Evolutionary conservation across 1,140 invertebrate species (phyloP).

Genomic region (Leptinotarsa lineolata): DNA sequence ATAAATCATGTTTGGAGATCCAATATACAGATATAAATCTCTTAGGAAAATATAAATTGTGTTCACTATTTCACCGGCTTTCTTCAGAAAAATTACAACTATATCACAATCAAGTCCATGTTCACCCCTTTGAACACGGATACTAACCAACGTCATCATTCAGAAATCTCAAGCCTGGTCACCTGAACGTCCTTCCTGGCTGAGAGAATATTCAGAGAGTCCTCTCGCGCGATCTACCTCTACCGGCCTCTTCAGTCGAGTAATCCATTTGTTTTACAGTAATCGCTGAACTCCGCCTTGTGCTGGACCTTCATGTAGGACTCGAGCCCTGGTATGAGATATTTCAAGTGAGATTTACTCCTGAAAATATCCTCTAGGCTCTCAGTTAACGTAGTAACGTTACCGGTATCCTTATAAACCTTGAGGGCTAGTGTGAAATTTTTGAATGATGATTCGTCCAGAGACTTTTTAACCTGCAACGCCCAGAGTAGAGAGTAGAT

Average conservation of each 20-base stretch:
- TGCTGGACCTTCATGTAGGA: slow-evolving; percentile 63
- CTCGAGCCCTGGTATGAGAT: slow-evolving; percentile 67
- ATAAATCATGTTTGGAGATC: no score
- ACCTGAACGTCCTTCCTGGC: no score
- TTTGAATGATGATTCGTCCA: slow-evolving; percentile 60
- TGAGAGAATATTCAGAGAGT: no score
- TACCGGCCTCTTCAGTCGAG: not conserved
- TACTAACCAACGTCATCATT: no score
- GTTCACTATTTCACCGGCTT: no score
- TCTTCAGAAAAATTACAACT: no score
- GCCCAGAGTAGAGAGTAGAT: slow-evolving; percentile 56
- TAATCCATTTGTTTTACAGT: slow-evolving; percentile 53
- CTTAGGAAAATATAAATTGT: no score
- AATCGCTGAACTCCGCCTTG: slow-evolving; percentile 60
- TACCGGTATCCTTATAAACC: slow-evolving; percentile 62
- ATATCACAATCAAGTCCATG: no score
- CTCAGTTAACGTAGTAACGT: slow-evolving; percentile 60
- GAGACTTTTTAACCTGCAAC: slow-evolving; percentile 54
- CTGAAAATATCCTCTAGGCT: slow-evolving; percentile 61
- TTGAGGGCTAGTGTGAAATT: slow-evolving; percentile 64
- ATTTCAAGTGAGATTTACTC: slow-evolving; percentile 57
- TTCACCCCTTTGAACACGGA: no score
- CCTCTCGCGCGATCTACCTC: no score
- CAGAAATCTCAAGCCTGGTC: no score
- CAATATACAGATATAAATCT: no score